These are phyloP conservation scores for Eulemur macaco DNA, from an alignment of 2,113 vertebrate genomes.

Conservation along the genomic window DNA sequence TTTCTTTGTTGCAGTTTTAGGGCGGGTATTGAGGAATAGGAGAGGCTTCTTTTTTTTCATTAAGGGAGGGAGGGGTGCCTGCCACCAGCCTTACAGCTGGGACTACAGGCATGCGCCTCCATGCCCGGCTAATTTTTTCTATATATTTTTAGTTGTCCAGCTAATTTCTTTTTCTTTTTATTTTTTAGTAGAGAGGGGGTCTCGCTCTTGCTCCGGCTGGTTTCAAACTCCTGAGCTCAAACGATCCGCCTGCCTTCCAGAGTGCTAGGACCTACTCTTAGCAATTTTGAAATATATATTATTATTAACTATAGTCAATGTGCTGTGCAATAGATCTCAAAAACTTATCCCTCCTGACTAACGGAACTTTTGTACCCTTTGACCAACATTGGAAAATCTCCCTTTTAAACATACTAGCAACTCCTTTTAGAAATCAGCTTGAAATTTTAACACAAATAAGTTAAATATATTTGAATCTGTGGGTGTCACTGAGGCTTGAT, in stretches of 20 bases:
- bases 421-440: background rate
- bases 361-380: background rate
- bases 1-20: too few relatives aligned
- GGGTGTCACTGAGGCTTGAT: background rate
- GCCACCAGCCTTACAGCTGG: too few relatives aligned
- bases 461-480: background rate
- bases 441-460: slow-evolving; percentile 20
- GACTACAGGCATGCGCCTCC: too few relatives aligned
- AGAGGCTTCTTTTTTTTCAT: too few relatives aligned
- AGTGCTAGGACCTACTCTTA: too few relatives aligned
- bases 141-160: too few relatives aligned
- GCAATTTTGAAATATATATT: background rate
- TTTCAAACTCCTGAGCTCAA: too few relatives aligned
- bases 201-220: too few relatives aligned
- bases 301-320: background rate
- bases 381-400: background rate
- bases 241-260: too few relatives aligned
- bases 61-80: too few relatives aligned
- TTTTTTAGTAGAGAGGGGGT: background rate
- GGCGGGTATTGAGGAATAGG: too few relatives aligned
- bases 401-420: background rate
- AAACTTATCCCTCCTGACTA: background rate
- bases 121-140: too few relatives aligned
- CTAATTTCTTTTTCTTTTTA: background rate
- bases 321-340: background rate